Evolutionary conservation across 2,113 vertebrate genomes (phyloP), one percentile per base, ranked within the genome.

Genomic region (Phyllostomus hastatus): DNA sequence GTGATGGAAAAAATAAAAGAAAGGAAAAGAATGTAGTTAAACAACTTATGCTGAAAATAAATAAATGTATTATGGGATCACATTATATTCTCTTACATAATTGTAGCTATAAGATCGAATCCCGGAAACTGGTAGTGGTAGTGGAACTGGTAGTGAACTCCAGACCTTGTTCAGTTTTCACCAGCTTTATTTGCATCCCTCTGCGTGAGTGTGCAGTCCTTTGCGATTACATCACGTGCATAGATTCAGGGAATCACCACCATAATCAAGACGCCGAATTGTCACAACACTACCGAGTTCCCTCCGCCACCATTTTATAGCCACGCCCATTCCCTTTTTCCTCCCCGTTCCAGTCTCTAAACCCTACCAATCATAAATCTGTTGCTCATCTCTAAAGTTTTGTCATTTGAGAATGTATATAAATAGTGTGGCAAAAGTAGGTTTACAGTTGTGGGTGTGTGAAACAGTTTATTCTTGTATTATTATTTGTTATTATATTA

Each of bases 311-410:
- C 6, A 3, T 81, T 70, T 28, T 5, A 24, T 20, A 38, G 14
- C 41, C 38, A 75, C 0, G 28, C 2, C 1, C 33, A 48, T 11
- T 2, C 10, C 0, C 12, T 33, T 50, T 54, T 10, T 3, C 7
- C 7, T 17, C 5, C 17, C 33, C 9, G 6, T 5, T 26, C 33
- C 17, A 10, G 5, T 79, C 46, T 50, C 20, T 48, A 43, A 69
- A 0, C 5, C 14, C 20, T 38, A 22, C 2, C 38, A 70, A 43
- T 8, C 3, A 33, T 16, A 61, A 88, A 33, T 20, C 46, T 33
- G 10, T 69, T 72, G 33, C 1, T 14, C 1, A 12, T 11, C 22
- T 59, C 14, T 80, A 73, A 73, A 75, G 59, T 80, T 20, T 82
- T 88, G 26, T 46, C 64, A 76, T 69, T 31, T 67, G 14, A 70